These are phyloP conservation scores for Eunapius fragilis DNA, from an alignment of 37 sponge, comb jelly and placozoan species.

Conservation along the genomic window DNA sequence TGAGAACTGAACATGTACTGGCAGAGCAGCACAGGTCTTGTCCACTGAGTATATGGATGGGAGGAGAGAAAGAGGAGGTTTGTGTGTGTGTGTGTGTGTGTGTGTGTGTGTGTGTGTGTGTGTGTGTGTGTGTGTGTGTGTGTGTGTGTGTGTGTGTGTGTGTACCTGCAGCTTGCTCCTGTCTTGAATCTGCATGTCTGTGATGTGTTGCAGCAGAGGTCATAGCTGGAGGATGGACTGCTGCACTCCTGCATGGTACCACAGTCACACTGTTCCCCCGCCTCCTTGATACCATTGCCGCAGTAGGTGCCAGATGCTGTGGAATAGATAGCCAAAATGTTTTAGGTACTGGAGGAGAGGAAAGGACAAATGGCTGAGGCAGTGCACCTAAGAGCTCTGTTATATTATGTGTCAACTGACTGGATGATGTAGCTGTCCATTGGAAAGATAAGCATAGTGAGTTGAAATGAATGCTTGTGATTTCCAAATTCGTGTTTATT, in stretches of 20 bases:
- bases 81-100: slow-evolving; percentile 21
- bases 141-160: slow-evolving; percentile 21
- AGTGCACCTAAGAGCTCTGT: no score
- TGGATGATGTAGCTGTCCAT: no score
- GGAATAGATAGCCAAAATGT: background rate
- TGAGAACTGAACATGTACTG: background rate
- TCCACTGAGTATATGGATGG: no score
- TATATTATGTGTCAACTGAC: no score
- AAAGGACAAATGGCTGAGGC: background rate
- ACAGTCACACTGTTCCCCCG: slow-evolving; percentile 78
- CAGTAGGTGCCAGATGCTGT: slow-evolving; percentile 41
- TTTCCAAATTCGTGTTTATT: no score
- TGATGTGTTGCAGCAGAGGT: slow-evolving; percentile 56
- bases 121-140: slow-evolving; percentile 20
- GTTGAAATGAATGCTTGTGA: no score
- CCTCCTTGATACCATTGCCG: slow-evolving; percentile 73
- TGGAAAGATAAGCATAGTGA: no score
- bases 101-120: slow-evolving; percentile 20
- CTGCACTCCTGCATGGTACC: slow-evolving; percentile 1
- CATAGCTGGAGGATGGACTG: slow-evolving; percentile 8
- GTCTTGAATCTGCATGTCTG: slow-evolving; percentile 41
- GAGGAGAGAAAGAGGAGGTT: background rate
- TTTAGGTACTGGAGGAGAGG: background rate
- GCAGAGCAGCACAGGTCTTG: background rate
- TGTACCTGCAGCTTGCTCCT: slow-evolving; percentile 56